A percentile compares a stretch with the other conserved stretches of the same genome.
phyloP scores from a whole-genome alignment of 2,797 vertebrate genomes.

The Megaceryle alcyon region DNA sequence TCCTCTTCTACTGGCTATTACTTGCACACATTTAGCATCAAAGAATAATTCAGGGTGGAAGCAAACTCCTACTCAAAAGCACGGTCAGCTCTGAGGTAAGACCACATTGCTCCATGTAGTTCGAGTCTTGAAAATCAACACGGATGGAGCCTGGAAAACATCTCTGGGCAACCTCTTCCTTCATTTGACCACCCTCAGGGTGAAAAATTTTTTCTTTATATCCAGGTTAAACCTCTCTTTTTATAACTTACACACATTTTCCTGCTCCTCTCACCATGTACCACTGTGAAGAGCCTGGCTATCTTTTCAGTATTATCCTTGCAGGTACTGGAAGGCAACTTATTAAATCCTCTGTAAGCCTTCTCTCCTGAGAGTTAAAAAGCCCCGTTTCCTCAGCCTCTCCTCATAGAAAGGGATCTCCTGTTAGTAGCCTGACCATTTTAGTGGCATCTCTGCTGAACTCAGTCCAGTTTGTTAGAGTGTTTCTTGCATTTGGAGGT shows the following conservation, averaged over 20 bases:
- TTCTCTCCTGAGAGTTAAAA: background rate
- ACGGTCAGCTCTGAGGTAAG: background rate
- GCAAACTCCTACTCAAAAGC: background rate
- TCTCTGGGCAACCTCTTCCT: background rate
- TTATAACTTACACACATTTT: background rate
- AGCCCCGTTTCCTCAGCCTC: background rate
- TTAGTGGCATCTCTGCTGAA: background rate
- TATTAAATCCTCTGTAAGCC: background rate
- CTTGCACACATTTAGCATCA: background rate
- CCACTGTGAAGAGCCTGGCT: background rate
- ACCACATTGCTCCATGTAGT: background rate
- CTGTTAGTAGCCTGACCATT: background rate
- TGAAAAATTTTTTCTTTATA: background rate
- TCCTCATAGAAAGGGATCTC: background rate
- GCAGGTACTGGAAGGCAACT: background rate
- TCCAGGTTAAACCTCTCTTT: background rate
- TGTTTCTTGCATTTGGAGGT: background rate
- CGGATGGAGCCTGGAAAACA: background rate
- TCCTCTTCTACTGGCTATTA: background rate
- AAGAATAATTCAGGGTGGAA: background rate
- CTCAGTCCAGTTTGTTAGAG: background rate
- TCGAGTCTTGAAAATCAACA: background rate
- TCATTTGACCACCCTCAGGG: background rate
- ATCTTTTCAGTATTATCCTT: background rate
- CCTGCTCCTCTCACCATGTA: accelerated